Conservation (phyloP, 2,797 vertebrate genomes). For the Etheostoma nigrum region DNA sequence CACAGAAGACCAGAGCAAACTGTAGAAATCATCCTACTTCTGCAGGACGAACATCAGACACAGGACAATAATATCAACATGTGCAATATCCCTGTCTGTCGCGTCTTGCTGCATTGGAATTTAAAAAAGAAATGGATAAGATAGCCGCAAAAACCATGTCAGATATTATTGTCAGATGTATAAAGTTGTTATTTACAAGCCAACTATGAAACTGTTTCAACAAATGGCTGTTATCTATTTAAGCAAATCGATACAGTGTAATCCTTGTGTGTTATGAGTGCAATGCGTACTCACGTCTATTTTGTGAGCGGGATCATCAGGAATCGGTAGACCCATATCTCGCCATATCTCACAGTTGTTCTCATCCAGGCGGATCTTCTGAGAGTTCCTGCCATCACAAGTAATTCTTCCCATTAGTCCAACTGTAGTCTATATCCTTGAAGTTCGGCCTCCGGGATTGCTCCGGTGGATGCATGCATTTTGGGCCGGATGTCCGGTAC, state of each 20-base stretch:
- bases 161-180: background rate
- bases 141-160: background rate
- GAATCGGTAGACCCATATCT: slow-evolving; percentile 41
- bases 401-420: background rate
- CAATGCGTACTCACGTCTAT: slow-evolving; percentile 67
- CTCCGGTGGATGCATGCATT: too few species aligned
- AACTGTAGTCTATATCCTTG: too few species aligned
- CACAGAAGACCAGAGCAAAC: too few species aligned
- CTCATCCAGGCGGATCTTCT: slow-evolving; percentile 44
- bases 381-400: slow-evolving; percentile 29
- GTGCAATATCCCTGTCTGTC: too few species aligned
- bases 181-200: background rate
- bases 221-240: background rate
- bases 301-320: slow-evolving; percentile 44
- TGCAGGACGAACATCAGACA: too few species aligned
- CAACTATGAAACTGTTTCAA: background rate
- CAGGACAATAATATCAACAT: too few species aligned
- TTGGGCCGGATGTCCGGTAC: too few species aligned
- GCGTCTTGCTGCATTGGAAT: too few species aligned
- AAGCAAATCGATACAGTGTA: background rate
- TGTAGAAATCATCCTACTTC: too few species aligned
- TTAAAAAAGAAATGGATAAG: background rate
- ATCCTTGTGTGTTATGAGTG: background rate
- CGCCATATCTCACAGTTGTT: slow-evolving; percentile 68
- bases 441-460: too few species aligned